Evolutionary conservation across 2,113 vertebrate genomes (phyloP).

Genomic region (Tachysurus vachellii): DNA sequence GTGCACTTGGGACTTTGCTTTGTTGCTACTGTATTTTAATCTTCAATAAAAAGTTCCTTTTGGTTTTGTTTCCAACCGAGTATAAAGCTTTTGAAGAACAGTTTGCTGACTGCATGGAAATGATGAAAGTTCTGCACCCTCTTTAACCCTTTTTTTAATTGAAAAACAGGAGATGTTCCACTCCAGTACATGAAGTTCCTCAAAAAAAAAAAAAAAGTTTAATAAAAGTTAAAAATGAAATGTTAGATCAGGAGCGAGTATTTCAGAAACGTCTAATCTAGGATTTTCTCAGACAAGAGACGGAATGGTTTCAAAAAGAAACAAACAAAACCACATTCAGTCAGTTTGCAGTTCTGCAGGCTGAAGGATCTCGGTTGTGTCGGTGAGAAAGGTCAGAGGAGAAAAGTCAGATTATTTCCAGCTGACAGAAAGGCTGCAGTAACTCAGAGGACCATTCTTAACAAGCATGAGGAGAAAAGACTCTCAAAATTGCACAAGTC

Average conservation of each 20-base stretch:
- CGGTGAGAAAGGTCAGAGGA: background rate
- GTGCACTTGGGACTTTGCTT: slow-evolving; percentile 2
- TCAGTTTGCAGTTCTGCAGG: background rate
- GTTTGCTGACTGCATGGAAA: slow-evolving; percentile 38
- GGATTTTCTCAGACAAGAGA: background rate
- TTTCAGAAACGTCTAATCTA: background rate
- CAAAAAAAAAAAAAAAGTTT: background rate
- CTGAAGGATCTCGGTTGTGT: background rate
- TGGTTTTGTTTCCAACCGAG: slow-evolving; percentile 10
- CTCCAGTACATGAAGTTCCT: background rate
- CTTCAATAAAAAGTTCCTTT: background rate
- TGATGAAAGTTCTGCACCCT: slow-evolving; percentile 21
- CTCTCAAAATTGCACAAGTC: background rate
- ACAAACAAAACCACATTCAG: background rate
- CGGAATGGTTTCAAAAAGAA: background rate
- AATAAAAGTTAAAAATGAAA: background rate
- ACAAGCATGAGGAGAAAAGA: background rate
- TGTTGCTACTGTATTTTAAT: slow-evolving; percentile 33
- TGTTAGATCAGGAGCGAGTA: background rate
- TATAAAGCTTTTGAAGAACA: slow-evolving; percentile 2
- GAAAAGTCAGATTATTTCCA: background rate
- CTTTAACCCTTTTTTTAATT: no score
- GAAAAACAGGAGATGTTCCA: background rate
- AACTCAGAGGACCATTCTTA: background rate
- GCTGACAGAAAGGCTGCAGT: background rate